A percentile compares a stretch with the other conserved stretches of the same genome.
These are phyloP conservation scores for Psettodes erumei DNA, from an alignment of 2,113 vertebrate species.

Conservation along the genomic window DNA sequence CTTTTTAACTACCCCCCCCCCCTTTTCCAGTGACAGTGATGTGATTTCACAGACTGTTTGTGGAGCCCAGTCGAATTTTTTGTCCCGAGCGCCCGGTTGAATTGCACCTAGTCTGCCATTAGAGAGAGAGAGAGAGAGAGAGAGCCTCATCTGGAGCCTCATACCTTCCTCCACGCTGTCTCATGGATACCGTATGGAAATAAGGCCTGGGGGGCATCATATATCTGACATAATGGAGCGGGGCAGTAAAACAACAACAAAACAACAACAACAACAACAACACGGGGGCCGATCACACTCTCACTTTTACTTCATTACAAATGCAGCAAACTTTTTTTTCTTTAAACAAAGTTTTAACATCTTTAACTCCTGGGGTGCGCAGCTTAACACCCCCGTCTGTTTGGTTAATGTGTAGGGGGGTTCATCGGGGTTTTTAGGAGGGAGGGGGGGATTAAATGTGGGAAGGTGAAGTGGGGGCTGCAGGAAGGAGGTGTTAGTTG, in stretches of 20 bases:
- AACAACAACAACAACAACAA: too few species aligned
- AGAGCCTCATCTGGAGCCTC: slow-evolving; percentile 74
- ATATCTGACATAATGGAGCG: slow-evolving; percentile 47
- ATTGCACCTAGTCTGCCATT: slow-evolving; percentile 81
- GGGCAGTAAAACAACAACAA: slow-evolving; percentile 49
- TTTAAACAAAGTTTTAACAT: slow-evolving; percentile 14
- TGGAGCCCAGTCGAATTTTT: slow-evolving; percentile 70
- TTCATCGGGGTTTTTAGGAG: slow-evolving; percentile 49
- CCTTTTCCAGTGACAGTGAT: slow-evolving; percentile 74
- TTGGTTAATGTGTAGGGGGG: slow-evolving; percentile 69
- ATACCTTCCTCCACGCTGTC: slow-evolving; percentile 62
- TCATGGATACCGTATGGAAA: slow-evolving; percentile 76
- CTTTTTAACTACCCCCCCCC: slow-evolving; percentile 78
- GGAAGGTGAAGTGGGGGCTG: slow-evolving; percentile 67
- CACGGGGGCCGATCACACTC: slow-evolving; percentile 23
- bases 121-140: too few species aligned
- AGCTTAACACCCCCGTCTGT: slow-evolving; percentile 53
- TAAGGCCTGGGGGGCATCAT: slow-evolving; percentile 69
- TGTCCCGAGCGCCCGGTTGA: slow-evolving; percentile 71
- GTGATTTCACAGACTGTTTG: slow-evolving; percentile 79
- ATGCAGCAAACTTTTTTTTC: too few species aligned
- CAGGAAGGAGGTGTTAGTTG: slow-evolving; percentile 58
- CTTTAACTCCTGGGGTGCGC: slow-evolving; percentile 13
- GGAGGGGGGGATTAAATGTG: slow-evolving; percentile 50
- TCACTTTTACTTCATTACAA: slow-evolving; percentile 49